Evolutionary conservation across 2,888 invertebrate genomes (phyloP), one percentile per base, ranked within the genome.

Genomic region (Habrosyne pyritoides): DNA sequence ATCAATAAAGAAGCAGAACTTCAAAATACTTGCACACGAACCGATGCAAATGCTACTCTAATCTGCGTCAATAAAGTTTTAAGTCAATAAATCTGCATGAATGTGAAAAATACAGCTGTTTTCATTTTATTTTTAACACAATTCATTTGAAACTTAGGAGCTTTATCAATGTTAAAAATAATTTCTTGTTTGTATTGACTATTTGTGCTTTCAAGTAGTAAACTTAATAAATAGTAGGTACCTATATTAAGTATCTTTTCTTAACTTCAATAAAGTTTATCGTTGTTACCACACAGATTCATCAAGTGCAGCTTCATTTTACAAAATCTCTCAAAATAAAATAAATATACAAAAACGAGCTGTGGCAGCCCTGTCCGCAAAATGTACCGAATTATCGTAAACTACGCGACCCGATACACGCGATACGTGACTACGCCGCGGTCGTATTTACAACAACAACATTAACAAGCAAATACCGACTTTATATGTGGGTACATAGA

Each of bases 361-460:
- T 18, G 63, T 68, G 61, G 65, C 62, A 62, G 54, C 68, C 67
- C 66, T 65, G 65, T 63, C 67, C 61, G 64, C 58, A 60, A 67
- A 69, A 42, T 70, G 69, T 73, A 64, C 66, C 65, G 65, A 69
- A 77, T 72, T 73, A 74, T 69, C 69, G 69, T 73, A 73, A 74
- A 71, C 73, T 70, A 70, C 64, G 63, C 60, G 57, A 61, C 59
- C 67, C 67, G 65, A 71, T 71, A 71, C 69, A 69, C 66, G 64
- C 69, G 60, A 69, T 69, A 69, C 71, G 71, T 69, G 69, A 67
- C 69, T 71, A 57, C 47, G 60, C 26, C 57, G 56, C 66, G 8
- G 14, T 18, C 14, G 14, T 18, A 18, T 42, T 42, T 42, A 42
- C 42, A 7, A 42, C 18, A 42, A 18, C n/a, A 42, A 42, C 42